Percentiles rank a stretch among this genome's conserved stretches.
These are phyloP conservation scores for Drosophila tanythrix DNA, from an alignment of 2,888 invertebrate species.

Conservation along the genomic window DNA sequence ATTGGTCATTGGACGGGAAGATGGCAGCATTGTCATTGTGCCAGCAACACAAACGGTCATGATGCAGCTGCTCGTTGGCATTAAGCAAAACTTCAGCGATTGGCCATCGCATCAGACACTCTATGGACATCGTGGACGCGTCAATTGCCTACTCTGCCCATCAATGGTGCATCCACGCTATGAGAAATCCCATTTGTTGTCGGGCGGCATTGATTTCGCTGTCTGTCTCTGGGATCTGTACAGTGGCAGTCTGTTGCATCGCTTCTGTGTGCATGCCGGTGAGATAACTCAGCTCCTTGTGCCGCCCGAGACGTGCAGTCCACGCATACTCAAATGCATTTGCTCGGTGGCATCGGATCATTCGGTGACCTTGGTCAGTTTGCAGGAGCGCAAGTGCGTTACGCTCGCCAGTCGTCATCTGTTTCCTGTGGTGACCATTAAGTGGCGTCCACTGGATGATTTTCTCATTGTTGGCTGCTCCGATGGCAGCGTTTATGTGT, in stretches of 20 bases:
- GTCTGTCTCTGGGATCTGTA: conserved; percentile 97
- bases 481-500: conserved; percentile 99
- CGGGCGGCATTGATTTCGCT: conserved; percentile 99
- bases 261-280: conserved; percentile 99
- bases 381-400: conserved; percentile 95
- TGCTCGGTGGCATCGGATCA: conserved; percentile 99
- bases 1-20: conserved; percentile 96
- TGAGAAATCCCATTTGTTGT: conserved; percentile 94
- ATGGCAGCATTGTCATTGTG: conserved; percentile 97
- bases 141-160: conserved; percentile 97
- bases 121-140: conserved; percentile 95
- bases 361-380: conserved; percentile 96
- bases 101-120: conserved; percentile 96
- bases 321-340: conserved; percentile 96
- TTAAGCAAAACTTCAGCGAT: conserved; percentile 90
- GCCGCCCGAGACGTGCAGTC: conserved; percentile 95
- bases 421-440: conserved; percentile 97
- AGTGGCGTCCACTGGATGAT: conserved; percentile 98
- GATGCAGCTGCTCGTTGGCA: conserved; percentile 95
- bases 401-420: conserved; percentile 94
- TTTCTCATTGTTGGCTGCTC: conserved; percentile 98
- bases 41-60: conserved; percentile 98
- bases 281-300: conserved; percentile 97
- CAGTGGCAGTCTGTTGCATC: conserved; percentile 93
- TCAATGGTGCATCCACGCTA: conserved; percentile 94